Conservation (phyloP, 2,888 invertebrate species). For the Sarcophaga carnaria region DNA sequence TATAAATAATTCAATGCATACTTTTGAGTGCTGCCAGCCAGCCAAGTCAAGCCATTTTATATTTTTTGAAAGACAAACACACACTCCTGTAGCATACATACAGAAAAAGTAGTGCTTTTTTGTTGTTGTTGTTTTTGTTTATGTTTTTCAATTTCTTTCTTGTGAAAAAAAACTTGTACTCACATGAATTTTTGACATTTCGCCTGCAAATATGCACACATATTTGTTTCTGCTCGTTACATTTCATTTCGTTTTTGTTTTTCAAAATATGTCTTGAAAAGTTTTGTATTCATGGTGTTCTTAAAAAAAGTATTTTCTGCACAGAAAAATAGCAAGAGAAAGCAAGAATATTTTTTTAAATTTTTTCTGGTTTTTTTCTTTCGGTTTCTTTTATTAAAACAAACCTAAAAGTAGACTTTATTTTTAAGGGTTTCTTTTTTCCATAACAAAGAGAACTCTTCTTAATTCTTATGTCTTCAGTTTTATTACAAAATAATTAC, state of each 20-base stretch:
- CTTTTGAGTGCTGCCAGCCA: constrained; percentile 32
- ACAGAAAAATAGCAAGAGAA: neutral
- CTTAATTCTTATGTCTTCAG: neutral
- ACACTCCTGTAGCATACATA: neutral
- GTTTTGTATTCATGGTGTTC: neutral
- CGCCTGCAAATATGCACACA: constrained; percentile 47
- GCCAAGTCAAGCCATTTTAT: constrained; percentile 46
- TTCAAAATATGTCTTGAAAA: constrained; percentile 13
- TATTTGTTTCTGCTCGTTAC: constrained; percentile 9
- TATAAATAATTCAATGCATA: constrained; percentile 66
- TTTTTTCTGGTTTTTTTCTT: constrained; percentile 3
- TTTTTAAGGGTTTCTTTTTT: neutral
- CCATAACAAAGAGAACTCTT: neutral
- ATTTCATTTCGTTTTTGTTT: constrained; percentile 3
- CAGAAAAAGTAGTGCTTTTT: neutral
- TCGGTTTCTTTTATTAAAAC: neutral
- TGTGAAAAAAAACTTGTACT: constrained; percentile 13
- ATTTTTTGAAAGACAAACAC: neutral
- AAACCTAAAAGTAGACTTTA: constrained; percentile 12
- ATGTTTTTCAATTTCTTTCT: constrained; percentile 31
- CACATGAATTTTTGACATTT: constrained; percentile 50
- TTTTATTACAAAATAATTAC: constrained; percentile 21
- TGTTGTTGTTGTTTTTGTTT: constrained; percentile 15
- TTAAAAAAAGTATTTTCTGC: neutral
- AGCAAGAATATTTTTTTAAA: constrained; percentile 4